A percentile compares a stretch with the other conserved stretches of the same genome.
Conservation (phyloP, 2,888 invertebrate species). For the Callimorpha dominula region DNA sequence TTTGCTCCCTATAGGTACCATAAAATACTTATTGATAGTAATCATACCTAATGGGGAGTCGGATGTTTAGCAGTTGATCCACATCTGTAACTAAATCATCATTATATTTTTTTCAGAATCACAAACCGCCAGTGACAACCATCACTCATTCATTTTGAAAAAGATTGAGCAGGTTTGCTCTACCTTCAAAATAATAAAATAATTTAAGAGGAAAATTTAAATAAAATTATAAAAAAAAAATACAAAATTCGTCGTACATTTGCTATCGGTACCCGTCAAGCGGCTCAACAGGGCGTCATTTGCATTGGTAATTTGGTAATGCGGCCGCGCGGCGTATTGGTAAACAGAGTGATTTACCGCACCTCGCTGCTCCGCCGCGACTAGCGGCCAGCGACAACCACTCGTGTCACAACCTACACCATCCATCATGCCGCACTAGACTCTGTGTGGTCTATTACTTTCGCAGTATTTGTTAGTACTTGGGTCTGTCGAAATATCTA, state of each 20-base stretch:
- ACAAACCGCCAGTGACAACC: no score
- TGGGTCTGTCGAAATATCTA: neutral
- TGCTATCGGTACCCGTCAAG: slow-evolving; percentile 63
- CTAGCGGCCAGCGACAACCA: slow-evolving; percentile 34
- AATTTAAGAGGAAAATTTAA: neutral
- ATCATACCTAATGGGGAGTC: no score
- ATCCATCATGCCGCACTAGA: slow-evolving; percentile 42
- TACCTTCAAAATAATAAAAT: neutral
- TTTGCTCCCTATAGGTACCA: no score
- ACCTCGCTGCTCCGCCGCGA: slow-evolving; percentile 30
- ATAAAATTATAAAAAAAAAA: slow-evolving; percentile 27
- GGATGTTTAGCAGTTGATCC: no score
- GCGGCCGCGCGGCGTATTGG: slow-evolving; percentile 72
- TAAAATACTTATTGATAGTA: no score
- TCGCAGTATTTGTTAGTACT: slow-evolving; percentile 16
- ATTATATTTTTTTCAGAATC: no score
- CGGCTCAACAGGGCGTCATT: slow-evolving; percentile 82
- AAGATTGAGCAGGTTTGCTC: neutral
- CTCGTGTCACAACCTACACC: slow-evolving; percentile 33
- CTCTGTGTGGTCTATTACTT: slow-evolving; percentile 46
- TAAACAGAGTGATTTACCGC: slow-evolving; percentile 80
- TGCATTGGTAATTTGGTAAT: slow-evolving; percentile 87
- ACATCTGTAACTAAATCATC: no score
- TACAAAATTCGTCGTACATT: neutral
- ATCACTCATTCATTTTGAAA: no score